Base-by-base conservation (phyloP, 2,888 invertebrate genomes). In the Scaeva pyrastri region DNA sequence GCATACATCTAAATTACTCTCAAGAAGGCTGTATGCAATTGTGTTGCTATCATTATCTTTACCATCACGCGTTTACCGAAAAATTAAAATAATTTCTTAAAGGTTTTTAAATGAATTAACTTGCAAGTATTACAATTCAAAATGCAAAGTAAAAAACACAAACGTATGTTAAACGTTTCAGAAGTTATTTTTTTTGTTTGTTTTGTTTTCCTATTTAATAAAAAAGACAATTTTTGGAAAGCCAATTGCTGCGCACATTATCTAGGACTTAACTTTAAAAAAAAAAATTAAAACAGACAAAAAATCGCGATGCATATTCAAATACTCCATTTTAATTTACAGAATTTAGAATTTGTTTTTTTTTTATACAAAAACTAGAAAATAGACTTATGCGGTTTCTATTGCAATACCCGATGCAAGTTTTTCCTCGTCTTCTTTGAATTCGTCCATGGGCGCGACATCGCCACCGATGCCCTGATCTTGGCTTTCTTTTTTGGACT, bases 381-480 rank as follows among this genome's bases (percentile, higher is more conserved):
- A 36, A 66, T n/a, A 21, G 16, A 11, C 31, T 73, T 81, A 86
- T 73, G 77, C 68, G 19, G 85, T 73, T 62, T 86, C 85, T 73
- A 70, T 50, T 45, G 70, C 74, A 62, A 86, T 88, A 19, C 55
- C 56, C 19, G 41, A 45, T n/a, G 52, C 62, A 21, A 58, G 83
- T 39, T 60, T 60, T 3, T 39, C 58, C 6, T 60, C 60, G 21
- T 39, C 41, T 2, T 74, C 71, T 7, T 70, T 86, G 4, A 82
- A 81, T n/a, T 83, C 86, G 21, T 88, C 88, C 14, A 79, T 52
- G 14, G 82, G 64, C 6, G 84, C 81, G 0, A n/a, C 36, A 41
- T 70, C 45, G 48, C 58, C 72, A 39, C 50, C 88, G 43, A 83
- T 60, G 41, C 88, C 82, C 23, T 76, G 72, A 66, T 78, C 62